Evolutionary conservation across 2,888 invertebrate species (phyloP), one percentile per base, ranked within the genome.

Genomic region (Trisateles emortualis): DNA sequence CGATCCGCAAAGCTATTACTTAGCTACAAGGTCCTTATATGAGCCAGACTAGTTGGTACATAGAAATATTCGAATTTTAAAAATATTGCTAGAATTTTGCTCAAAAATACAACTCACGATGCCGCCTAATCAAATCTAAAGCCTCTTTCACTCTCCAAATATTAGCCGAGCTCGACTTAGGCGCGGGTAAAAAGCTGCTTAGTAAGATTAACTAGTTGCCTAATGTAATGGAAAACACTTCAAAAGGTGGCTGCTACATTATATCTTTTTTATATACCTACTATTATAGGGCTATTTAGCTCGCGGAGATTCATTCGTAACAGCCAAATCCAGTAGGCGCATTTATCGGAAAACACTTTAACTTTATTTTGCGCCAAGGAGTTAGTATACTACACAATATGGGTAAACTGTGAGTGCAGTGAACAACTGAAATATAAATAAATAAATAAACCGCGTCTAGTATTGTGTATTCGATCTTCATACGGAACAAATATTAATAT

Each of bases 181-280:
- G 50, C 35, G 54, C 45, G 66, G 57, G 72, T 74, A 74, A 77
- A 79, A 81, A 81, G 69, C 74, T 72, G 78, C 76, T 79, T 74
- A 74, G 68, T 74, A 64, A 79, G 81, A 87, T 87, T 86, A 82
- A 78, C 78, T 80, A 80, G 78, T 78, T 81, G 81, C 82, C 78
- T 83, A 85, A 84, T 83, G 80, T 87, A 83, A 84, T 83, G 83
- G 83, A 85, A 86, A 84, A 83, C 79, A 76, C 79, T 82, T 83
- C 80, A 83, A 80, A 86, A 73, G 75, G 73, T 67, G 70, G 71
- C 72, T 69, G 64, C 75, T 69, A 72, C 72, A 68, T 76, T 73
- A 72, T 72, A 71, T 72, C 68, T 70, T 69, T 61, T 56, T 57
- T 69, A 71, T 66, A 51, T 64, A 66, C 59, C n/a, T n/a, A n/a